A percentile compares a stretch with the other conserved stretches of the same genome.
Conservation (phyloP, 1,140 invertebrate species). For the Drosophila nikananu region DNA sequence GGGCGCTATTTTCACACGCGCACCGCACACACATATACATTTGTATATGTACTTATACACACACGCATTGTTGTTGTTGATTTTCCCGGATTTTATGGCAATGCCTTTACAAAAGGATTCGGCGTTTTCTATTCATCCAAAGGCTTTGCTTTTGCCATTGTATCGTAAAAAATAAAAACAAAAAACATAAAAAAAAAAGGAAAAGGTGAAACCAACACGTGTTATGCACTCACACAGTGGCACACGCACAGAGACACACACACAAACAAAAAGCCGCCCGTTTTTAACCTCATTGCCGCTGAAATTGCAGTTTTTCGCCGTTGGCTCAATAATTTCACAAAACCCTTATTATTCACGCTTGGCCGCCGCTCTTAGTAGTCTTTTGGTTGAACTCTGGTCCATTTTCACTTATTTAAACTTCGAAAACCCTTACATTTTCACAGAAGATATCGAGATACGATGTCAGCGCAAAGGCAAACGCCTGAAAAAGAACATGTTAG, state of each 20-base stretch:
- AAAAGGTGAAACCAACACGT: conserved; percentile 57
- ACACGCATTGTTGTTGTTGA: conserved; percentile 61
- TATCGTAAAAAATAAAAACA: conserved; percentile 11
- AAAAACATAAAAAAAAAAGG: conserved; percentile 33
- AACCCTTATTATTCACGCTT: conserved; percentile 21
- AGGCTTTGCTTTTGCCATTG: conserved; percentile 53
- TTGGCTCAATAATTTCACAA: conserved; percentile 32
- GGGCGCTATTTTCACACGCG: conserved; percentile 11
- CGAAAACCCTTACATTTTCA: conserved; percentile 80
- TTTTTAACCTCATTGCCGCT: conserved; percentile 71
- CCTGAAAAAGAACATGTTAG: conserved; percentile 85
- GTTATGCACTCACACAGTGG: conserved; percentile 40
- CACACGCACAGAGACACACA: conserved; percentile 22
- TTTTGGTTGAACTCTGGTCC: conserved; percentile 38
- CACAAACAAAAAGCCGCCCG: conserved; percentile 49
- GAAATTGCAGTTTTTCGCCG: conserved; percentile 20
- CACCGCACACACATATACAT: not conserved
- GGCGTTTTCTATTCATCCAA: conserved; percentile 48
- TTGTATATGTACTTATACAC: conserved; percentile 19
- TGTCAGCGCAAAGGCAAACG: conserved; percentile 85
- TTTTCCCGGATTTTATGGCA: conserved; percentile 46
- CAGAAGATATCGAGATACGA: conserved; percentile 80
- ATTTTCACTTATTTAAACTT: conserved; percentile 50
- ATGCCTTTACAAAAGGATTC: conserved; percentile 60
- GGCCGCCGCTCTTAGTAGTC: conserved; percentile 8